phyloP scores from a whole-genome alignment of 2,113 vertebrate genomes.

The Otocyon megalotis region DNA sequence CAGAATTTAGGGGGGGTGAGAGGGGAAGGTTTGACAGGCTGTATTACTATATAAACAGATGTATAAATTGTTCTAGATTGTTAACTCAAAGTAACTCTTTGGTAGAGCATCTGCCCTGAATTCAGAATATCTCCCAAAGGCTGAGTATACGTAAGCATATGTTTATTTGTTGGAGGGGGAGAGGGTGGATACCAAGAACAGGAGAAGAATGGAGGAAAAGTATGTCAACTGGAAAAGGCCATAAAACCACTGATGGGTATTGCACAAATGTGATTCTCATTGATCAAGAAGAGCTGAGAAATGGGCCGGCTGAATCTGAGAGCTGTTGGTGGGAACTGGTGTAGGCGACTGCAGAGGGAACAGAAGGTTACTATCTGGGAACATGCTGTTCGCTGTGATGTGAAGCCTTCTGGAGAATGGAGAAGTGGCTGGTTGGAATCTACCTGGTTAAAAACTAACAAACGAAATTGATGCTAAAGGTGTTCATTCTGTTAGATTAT shows the following conservation, averaged over 20 bases:
- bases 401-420: background rate
- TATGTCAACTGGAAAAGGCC: background rate
- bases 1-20: background rate
- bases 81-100: background rate
- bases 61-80: background rate
- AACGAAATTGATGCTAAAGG: background rate
- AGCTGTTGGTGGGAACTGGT: background rate
- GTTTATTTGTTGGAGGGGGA: background rate
- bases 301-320: background rate
- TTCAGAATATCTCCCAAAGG: background rate
- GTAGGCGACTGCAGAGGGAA: background rate
- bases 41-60: background rate
- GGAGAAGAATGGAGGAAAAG: background rate
- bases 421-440: background rate
- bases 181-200: background rate
- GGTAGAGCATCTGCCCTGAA: background rate
- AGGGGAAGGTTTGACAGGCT: background rate
- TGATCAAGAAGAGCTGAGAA: background rate
- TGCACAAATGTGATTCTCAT: background rate
- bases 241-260: background rate
- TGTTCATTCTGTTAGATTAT: background rate
- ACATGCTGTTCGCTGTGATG: fast-evolving
- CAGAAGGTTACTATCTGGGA: background rate
- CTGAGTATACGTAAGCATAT: background rate
- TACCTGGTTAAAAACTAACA: background rate